phyloP scores from a whole-genome alignment of 1,140 invertebrate genomes.

The Cyphomyrmex costatus region DNA sequence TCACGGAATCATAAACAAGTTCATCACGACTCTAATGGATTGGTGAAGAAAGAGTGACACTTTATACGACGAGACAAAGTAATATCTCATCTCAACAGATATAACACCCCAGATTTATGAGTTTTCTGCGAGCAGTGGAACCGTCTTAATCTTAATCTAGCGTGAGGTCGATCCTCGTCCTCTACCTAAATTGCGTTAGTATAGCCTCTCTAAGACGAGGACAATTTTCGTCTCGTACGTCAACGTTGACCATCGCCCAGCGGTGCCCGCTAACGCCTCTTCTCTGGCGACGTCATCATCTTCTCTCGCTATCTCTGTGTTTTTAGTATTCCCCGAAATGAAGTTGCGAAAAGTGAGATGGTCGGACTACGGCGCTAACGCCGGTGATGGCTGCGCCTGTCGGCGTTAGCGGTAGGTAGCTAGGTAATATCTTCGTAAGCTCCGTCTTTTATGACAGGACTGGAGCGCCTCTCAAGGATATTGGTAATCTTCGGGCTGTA shows the following conservation, averaged over 20 bases:
- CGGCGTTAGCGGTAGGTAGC: slow-evolving; percentile 70
- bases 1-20: not conserved
- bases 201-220: not conserved
- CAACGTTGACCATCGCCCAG: slow-evolving; percentile 17
- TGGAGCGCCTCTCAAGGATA: slow-evolving; percentile 86
- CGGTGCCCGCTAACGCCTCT: slow-evolving; percentile 45
- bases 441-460: slow-evolving; percentile 86
- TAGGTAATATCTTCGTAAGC: slow-evolving; percentile 86
- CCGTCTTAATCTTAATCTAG: slow-evolving; percentile 53
- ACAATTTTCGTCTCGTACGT: slow-evolving; percentile 2
- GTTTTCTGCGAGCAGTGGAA: slow-evolving; percentile 1
- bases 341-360: slow-evolving; percentile 84
- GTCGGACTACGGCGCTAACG: slow-evolving; percentile 60
- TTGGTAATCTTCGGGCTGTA: slow-evolving; percentile 86
- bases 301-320: slow-evolving; percentile 75
- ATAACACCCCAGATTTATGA: slow-evolving; percentile 45
- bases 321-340: slow-evolving; percentile 84
- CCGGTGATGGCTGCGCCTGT: slow-evolving; percentile 55
- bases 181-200: slow-evolving; percentile 51
- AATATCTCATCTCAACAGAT: slow-evolving; percentile 40
- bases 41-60: not conserved
- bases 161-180: slow-evolving; percentile 10
- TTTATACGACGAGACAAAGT: slow-evolving; percentile 43
- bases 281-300: slow-evolving; percentile 45
- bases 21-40: not conserved